phyloP scores from a whole-genome alignment of 2,113 vertebrate genomes.

The Seriola quinqueradiata region DNA sequence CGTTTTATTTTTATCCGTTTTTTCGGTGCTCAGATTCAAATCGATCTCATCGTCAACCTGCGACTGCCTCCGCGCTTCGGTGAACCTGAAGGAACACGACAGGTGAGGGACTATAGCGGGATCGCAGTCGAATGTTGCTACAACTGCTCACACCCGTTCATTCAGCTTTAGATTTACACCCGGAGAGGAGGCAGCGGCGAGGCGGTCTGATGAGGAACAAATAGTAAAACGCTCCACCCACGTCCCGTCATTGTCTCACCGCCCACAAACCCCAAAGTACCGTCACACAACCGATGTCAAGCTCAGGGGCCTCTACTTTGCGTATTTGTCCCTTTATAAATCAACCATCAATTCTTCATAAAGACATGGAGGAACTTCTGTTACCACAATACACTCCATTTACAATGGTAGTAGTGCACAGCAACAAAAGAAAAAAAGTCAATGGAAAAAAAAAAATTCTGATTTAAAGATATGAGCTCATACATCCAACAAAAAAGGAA shows the following conservation, averaged over 20 bases:
- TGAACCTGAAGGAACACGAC: constrained; percentile 47
- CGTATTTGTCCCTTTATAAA: constrained; percentile 79
- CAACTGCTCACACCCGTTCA: constrained; percentile 37
- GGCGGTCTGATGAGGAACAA: constrained; percentile 46
- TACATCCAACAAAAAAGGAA: constrained; percentile 57
- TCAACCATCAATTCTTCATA: constrained; percentile 66
- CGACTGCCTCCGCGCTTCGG: constrained; percentile 46
- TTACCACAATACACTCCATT: constrained; percentile 75
- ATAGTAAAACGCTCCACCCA: constrained; percentile 43
- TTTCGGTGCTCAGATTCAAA: constrained; percentile 40
- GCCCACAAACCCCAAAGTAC: constrained; percentile 65
- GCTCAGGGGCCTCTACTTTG: constrained; percentile 71
- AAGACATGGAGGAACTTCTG: constrained; percentile 67
- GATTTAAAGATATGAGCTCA: constrained; percentile 47
- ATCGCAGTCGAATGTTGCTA: constrained; percentile 3
- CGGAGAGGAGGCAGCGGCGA: constrained; percentile 49
- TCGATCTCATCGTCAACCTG: constrained; percentile 24
- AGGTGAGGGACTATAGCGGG: constrained; percentile 19
- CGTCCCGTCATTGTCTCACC: constrained; percentile 37
- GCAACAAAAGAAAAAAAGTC: constrained; percentile 77
- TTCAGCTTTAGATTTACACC: constrained; percentile 75
- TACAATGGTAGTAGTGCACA: constrained; percentile 79
- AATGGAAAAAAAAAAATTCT: constrained; percentile 42
- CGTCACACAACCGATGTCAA: constrained; percentile 61
- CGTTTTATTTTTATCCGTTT: constrained; percentile 34